Base-by-base conservation (phyloP, 2,888 invertebrate genomes). In the Lamellibrachia columna region DNA sequence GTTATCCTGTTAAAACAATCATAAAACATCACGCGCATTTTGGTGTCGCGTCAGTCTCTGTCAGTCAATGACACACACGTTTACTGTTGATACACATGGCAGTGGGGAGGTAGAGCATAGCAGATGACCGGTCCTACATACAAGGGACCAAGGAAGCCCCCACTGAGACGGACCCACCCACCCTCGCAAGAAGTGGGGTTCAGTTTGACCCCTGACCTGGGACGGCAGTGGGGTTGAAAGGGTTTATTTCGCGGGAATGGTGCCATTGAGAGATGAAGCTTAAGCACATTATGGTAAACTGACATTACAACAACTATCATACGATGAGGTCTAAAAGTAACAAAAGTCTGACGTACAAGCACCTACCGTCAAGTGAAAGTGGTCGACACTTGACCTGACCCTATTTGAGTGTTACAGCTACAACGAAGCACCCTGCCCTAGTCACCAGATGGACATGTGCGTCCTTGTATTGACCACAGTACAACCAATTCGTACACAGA, bases 1-100 rank as follows among this genome's bases (percentile, higher is more conserved):
- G 75, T 75, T 75, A 75, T 75, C 75, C 75, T 75, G 75, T 75
- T 75, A 75, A 75, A n/a, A 75, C 75, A 75, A 75, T 75, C 75
- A 75, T 75, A 75, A 75, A 75, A 75, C 75, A 75, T 75, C 15
- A 75, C 75, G 75, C 75, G 22, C n/a, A 15, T 15, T 75, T 75
- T 75, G 75, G 75, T 75, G 75, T 75, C 75, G n/a, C 15, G 75
- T 75, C 75, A n/a, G 75, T 75, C 22, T 75, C 6, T 75, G 75
- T 75, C 75, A 22, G 75, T 75, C 75, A 22, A 6, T 22, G 75
- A 75, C 75, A 75, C 75, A 75, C 75, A 75, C 22, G 2, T 40
- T 75, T 3, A 75, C 75, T 75, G 58, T 58, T 15, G 75, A 11
- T 60, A 60, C 60, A 22, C 75, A 75, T 75, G 75, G 75, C 75